phyloP scores from a whole-genome alignment of 2,113 vertebrate genomes.

The Alces alces region DNA sequence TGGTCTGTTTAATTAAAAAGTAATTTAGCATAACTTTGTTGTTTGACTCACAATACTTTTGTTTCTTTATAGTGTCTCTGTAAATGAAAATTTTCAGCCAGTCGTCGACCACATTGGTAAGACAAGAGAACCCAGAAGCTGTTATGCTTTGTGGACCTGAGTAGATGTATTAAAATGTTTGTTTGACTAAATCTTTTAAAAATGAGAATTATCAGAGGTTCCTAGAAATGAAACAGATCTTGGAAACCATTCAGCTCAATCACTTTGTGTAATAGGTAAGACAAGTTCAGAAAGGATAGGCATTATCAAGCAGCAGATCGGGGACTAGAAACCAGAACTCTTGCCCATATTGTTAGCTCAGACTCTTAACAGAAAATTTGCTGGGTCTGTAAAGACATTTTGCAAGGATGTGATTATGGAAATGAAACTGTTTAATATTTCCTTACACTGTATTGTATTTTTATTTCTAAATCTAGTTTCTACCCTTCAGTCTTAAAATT shows the following conservation, averaged over 20 bases:
- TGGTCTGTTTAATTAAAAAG: not conserved
- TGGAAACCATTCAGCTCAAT: not conserved
- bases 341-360: not conserved
- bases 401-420: not conserved
- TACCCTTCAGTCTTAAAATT: not conserved
- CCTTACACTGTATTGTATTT: not conserved
- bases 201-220: not conserved
- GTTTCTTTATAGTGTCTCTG: constrained; percentile 53
- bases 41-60: not conserved
- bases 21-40: not conserved
- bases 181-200: not conserved
- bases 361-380: not conserved
- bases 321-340: not conserved
- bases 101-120: constrained; percentile 54
- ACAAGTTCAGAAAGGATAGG: not conserved
- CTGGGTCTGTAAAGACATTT: not conserved
- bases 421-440: not conserved
- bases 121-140: not conserved
- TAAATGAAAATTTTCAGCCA: constrained; percentile 13
- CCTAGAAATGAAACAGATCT: not conserved
- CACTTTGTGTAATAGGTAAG: not conserved
- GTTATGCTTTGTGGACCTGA: not conserved
- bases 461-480: constrained; percentile 18
- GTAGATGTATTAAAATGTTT: not conserved
- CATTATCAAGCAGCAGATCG: not conserved